Evolutionary conservation across 2,797 vertebrate genomes (phyloP).

Genomic region (Allobates femoralis): DNA sequence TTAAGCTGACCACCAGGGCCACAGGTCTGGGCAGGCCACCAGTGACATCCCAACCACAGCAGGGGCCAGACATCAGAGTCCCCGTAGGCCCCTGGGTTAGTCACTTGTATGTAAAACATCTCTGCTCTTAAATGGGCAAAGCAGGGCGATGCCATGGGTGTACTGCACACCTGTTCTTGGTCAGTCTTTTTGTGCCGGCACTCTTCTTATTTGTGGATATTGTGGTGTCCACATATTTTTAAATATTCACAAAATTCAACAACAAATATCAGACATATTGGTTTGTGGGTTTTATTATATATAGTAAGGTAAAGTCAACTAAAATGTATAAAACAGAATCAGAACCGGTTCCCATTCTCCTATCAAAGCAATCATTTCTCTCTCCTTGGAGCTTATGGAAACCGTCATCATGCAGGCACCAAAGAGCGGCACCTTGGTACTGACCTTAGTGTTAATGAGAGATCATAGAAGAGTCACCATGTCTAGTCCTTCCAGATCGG

Average conservation of each 20-base stretch:
- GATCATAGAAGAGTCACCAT: background rate
- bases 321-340: constrained; percentile 22
- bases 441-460: constrained; percentile 15
- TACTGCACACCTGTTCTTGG: too few species aligned
- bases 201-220: too few species aligned
- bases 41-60: too few species aligned
- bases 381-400: background rate
- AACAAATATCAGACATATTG: background rate
- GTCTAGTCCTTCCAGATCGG: background rate
- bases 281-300: constrained; percentile 17
- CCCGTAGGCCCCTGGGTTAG: too few species aligned
- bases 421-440: background rate
- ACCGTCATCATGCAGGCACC: background rate
- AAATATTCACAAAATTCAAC: background rate
- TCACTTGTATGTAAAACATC: too few species aligned
- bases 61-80: too few species aligned
- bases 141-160: too few species aligned
- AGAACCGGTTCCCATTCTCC: background rate
- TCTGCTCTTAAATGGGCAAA: too few species aligned
- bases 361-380: background rate
- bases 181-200: background rate
- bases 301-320: constrained; percentile 6
- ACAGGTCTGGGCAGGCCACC: too few species aligned
- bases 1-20: too few species aligned
- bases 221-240: background rate